phyloP scores from a whole-genome alignment of 2,888 invertebrate genomes.

The Pseudeuparius sepicola region DNA sequence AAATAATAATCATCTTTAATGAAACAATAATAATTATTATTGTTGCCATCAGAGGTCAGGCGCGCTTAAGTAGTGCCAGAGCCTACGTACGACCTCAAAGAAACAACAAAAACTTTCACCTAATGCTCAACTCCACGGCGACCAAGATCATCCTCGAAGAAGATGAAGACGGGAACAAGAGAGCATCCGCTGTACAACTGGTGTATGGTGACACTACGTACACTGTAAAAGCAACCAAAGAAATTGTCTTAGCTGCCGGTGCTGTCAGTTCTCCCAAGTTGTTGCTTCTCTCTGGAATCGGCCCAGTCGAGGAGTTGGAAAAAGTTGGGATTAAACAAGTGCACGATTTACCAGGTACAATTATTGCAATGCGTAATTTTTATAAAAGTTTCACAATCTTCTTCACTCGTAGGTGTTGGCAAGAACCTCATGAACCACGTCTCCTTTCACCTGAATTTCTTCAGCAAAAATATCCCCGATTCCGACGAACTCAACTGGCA shows the following conservation, averaged over 20 bases:
- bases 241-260: constrained; percentile 51
- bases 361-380: constrained; percentile 34
- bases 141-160: constrained; percentile 45
- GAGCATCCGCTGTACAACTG: constrained; percentile 50
- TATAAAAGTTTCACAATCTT: not conserved
- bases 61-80: constrained; percentile 43
- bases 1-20: no score
- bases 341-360: constrained; percentile 54
- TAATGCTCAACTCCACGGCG: constrained; percentile 49
- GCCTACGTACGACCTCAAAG: constrained; percentile 50
- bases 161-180: constrained; percentile 31
- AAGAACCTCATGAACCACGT: constrained; percentile 61
- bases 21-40: no score
- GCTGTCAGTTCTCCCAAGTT: constrained; percentile 56
- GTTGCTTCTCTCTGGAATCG: constrained; percentile 55
- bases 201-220: constrained; percentile 41
- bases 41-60: constrained; percentile 18
- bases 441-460: constrained; percentile 40
- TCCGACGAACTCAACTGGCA: constrained; percentile 45
- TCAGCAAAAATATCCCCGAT: constrained; percentile 24
- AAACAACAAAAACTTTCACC: constrained; percentile 46
- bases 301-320: constrained; percentile 48
- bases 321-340: constrained; percentile 48
- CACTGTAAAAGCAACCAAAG: constrained; percentile 43
- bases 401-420: no score